These are phyloP conservation scores for Drosophila diplacantha DNA, from an alignment of 2,888 invertebrate genomes.

Conservation along the genomic window DNA sequence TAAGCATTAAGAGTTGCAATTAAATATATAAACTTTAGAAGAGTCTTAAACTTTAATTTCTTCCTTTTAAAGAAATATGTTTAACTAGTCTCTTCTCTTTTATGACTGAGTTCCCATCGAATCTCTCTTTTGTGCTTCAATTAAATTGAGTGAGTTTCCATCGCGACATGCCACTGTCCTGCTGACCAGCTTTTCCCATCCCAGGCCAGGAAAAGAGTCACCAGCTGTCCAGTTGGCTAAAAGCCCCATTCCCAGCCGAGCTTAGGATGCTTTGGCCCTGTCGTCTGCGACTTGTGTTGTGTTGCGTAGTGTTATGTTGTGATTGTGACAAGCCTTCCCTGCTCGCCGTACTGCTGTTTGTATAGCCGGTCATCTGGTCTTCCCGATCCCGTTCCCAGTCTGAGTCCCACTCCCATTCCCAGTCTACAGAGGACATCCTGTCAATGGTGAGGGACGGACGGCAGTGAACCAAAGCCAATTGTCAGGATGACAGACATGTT, in stretches of 20 bases:
- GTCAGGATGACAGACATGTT: constrained; percentile 68
- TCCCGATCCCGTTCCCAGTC: constrained; percentile 3
- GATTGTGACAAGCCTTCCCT: constrained; percentile 60
- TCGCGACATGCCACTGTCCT: constrained; percentile 26
- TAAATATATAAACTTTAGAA: neutral
- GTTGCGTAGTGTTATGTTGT: constrained; percentile 31
- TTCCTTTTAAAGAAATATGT: no score
- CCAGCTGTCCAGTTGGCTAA: constrained; percentile 48
- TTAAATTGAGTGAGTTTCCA: constrained; percentile 57
- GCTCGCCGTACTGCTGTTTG: constrained; percentile 37
- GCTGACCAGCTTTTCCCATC: constrained; percentile 35
- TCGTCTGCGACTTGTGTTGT: constrained; percentile 59
- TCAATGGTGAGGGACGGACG: constrained; percentile 39
- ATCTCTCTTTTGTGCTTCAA: constrained; percentile 32
- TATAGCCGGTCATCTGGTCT: constrained; percentile 39
- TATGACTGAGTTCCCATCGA: neutral
- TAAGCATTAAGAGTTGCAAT: neutral
- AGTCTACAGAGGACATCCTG: constrained; percentile 12
- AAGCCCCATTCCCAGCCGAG: constrained; percentile 30
- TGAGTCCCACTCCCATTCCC: constrained; percentile 12
- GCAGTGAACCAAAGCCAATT: constrained; percentile 61
- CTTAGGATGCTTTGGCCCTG: constrained; percentile 40
- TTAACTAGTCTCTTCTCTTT: neutral
- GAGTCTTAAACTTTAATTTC: neutral
- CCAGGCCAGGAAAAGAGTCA: constrained; percentile 30